Percentiles rank a stretch among this genome's conserved stretches.
These are phyloP conservation scores for Xiphophorus couchianus DNA, from an alignment of 2,113 vertebrate species.

Conservation along the genomic window DNA sequence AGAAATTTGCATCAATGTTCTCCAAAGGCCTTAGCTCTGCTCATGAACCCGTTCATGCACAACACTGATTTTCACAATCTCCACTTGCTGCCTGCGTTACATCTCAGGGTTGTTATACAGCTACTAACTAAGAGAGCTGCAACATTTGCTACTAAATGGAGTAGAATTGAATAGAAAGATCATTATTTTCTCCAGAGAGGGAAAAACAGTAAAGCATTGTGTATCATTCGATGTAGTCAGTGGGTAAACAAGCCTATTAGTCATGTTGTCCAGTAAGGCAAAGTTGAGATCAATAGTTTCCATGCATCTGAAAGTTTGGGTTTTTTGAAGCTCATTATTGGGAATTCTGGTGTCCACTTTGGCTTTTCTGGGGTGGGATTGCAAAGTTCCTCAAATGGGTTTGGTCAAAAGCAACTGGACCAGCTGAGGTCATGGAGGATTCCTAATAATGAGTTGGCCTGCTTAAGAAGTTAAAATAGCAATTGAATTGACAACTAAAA, in stretches of 20 bases:
- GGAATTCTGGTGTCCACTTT: slow-evolving; percentile 25
- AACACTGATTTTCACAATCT: not conserved
- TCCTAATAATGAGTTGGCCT: slow-evolving; percentile 43
- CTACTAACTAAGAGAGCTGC: slow-evolving; percentile 36
- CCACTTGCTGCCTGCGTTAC: not conserved
- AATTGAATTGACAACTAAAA: slow-evolving; percentile 38
- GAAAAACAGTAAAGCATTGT: slow-evolving; percentile 29
- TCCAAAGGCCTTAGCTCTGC: not conserved
- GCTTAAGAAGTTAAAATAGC: slow-evolving; percentile 32
- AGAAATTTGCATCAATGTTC: not conserved
- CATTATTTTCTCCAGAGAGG: slow-evolving; percentile 51
- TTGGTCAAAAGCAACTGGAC: not conserved
- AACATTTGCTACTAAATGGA: slow-evolving; percentile 23
- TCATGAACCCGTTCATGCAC: not conserved
- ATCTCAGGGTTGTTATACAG: slow-evolving; percentile 11
- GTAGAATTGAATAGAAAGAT: slow-evolving; percentile 36
- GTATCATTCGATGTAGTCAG: slow-evolving; percentile 38
- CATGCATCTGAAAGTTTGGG: slow-evolving; percentile 46
- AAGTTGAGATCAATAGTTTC: slow-evolving; percentile 60
- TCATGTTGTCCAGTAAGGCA: slow-evolving; percentile 53
- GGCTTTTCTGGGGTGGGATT: slow-evolving; percentile 7
- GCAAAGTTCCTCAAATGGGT: slow-evolving; percentile 32
- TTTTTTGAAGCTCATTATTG: slow-evolving; percentile 56
- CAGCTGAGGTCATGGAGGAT: slow-evolving; percentile 28
- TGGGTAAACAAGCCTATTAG: slow-evolving; percentile 71